Conservation (phyloP, 1,140 invertebrate species). For the Zaprionus tsacasi region DNA sequence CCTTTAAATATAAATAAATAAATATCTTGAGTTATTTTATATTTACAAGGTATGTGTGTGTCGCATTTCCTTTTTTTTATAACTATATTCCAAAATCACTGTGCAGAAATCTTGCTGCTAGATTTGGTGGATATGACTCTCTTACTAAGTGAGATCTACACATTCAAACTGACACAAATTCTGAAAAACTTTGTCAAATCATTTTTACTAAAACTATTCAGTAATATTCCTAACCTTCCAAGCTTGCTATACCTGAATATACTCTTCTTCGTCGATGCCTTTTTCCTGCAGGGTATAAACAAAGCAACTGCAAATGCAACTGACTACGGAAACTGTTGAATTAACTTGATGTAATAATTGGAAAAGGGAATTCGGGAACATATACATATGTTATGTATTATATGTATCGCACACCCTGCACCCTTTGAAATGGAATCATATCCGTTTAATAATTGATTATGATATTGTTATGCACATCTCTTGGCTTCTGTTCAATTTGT, state of each 20-base stretch:
- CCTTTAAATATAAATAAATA: too few species aligned
- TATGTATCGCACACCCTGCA: neutral
- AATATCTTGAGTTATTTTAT: too few species aligned
- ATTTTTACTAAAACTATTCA: too few species aligned
- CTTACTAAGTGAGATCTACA: neutral
- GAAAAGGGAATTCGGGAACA: neutral
- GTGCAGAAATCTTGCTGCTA: neutral
- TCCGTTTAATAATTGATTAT: slow-evolving; percentile 3
- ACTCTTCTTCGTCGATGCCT: neutral
- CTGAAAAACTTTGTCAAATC: too few species aligned
- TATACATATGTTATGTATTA: too few species aligned
- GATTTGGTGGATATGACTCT: neutral
- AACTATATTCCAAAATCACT: neutral
- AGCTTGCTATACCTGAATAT: neutral
- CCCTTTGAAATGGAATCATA: neutral
- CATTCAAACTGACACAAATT: neutral
- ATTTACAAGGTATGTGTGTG: neutral
- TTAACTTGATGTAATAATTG: neutral
- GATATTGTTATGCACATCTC: neutral
- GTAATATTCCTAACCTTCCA: too few species aligned
- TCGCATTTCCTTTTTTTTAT: too few species aligned
- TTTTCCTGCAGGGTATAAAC: neutral
- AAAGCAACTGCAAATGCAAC: neutral
- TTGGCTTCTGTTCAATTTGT: slow-evolving; percentile 7
- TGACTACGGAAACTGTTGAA: neutral